phyloP scores from a whole-genome alignment of 2,888 invertebrate genomes.

The Andrena haemorrhoa region DNA sequence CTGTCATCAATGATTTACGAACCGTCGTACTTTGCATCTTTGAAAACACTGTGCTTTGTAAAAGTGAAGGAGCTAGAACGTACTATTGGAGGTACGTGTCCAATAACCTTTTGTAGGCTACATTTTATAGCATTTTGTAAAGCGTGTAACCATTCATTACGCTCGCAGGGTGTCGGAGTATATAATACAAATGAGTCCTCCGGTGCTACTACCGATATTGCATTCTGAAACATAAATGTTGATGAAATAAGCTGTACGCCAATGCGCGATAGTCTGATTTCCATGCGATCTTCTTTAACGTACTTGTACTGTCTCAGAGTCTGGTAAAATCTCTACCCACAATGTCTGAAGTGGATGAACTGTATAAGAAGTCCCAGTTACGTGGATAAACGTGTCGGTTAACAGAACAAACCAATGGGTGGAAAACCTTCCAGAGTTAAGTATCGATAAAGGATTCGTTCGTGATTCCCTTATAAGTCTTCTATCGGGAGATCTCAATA shows the following conservation, averaged over 20 bases:
- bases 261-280: not conserved
- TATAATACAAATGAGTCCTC: conserved; percentile 91
- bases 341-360: conserved; percentile 90
- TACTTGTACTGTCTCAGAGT: conserved; percentile 88
- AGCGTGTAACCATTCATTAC: conserved; percentile 92
- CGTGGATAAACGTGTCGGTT: conserved; percentile 92
- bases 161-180: conserved; percentile 89
- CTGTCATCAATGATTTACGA: conserved; percentile 55
- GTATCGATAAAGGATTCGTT: conserved; percentile 89
- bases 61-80: conserved; percentile 91
- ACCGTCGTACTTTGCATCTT: conserved; percentile 92
- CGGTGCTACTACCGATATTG: conserved; percentile 90
- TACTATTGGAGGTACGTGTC: conserved; percentile 89
- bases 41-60: conserved; percentile 89
- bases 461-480: conserved; percentile 93
- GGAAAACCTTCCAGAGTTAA: conserved; percentile 90
- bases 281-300: conserved; percentile 41
- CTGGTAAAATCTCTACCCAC: conserved; percentile 92
- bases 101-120: conserved; percentile 88
- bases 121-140: conserved; percentile 91
- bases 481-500: conserved; percentile 88
- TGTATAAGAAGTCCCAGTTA: conserved; percentile 89
- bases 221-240: conserved; percentile 84
- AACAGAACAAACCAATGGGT: conserved; percentile 93
- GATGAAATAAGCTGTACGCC: not conserved